Conservation (phyloP, 2,888 invertebrate genomes). For the Xanthorhoe spadicearia region DNA sequence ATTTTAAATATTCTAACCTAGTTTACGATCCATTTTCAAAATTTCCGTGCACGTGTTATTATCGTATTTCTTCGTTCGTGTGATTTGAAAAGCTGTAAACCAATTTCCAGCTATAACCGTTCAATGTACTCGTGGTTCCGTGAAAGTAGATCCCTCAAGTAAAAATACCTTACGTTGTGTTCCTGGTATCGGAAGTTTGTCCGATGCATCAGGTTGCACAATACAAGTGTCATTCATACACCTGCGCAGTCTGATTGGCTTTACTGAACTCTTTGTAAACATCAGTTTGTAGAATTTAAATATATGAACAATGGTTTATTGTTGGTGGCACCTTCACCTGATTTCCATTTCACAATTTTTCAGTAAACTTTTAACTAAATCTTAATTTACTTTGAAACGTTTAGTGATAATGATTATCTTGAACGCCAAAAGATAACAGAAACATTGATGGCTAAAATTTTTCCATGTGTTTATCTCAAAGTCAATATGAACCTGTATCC, state of each 20-base stretch:
- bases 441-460: conserved; percentile 17
- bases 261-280: conserved; percentile 39
- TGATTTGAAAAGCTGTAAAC: conserved; percentile 25
- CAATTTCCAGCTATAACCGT: conserved; percentile 36
- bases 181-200: conserved; percentile 56
- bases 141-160: conserved; percentile 55
- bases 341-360: conserved; percentile 45
- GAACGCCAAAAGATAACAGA: conserved; percentile 29
- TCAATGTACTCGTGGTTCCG: conserved; percentile 39
- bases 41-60: conserved; percentile 26
- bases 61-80: conserved; percentile 21
- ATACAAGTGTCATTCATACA: conserved; percentile 45
- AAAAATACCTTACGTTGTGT: conserved; percentile 50
- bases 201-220: conserved; percentile 53
- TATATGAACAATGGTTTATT: conserved; percentile 52
- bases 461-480: conserved; percentile 26
- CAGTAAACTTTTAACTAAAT: conserved; percentile 15
- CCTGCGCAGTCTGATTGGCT: conserved; percentile 25
- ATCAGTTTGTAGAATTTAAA: conserved; percentile 40
- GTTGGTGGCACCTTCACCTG: conserved; percentile 52
- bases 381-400: conserved; percentile 13
- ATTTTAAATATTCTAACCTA: conserved; percentile 34
- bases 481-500: conserved; percentile 11
- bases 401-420: conserved; percentile 26
- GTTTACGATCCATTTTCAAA: conserved; percentile 18